These are phyloP conservation scores for Epinephelus moara DNA, from an alignment of 2,113 vertebrate species.

Conservation along the genomic window DNA sequence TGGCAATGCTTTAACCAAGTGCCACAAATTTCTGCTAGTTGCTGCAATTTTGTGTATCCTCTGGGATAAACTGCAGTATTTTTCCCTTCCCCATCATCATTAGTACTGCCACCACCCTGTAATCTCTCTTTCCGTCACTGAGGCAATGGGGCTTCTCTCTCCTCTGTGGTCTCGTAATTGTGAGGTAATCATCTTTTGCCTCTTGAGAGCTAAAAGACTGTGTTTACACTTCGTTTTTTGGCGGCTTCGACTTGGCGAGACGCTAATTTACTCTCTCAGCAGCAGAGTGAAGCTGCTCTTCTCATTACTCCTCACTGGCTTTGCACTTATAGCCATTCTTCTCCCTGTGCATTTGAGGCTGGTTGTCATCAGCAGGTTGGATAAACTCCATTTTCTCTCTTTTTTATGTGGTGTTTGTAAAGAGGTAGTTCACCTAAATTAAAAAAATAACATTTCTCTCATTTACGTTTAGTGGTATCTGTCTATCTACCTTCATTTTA, in stretches of 20 bases:
- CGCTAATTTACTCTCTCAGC: constrained; percentile 70
- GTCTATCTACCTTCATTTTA: background rate
- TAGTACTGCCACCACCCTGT: constrained; percentile 64
- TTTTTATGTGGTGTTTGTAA: background rate
- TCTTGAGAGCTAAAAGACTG: constrained; percentile 76
- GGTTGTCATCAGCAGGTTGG: constrained; percentile 23
- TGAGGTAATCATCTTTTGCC: constrained; percentile 80
- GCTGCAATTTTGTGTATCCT: constrained; percentile 57
- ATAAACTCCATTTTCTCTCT: constrained; percentile 3
- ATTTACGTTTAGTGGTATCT: background rate
- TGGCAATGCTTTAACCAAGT: constrained; percentile 35
- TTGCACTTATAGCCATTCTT: constrained; percentile 20
- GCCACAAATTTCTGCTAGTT: constrained; percentile 56
- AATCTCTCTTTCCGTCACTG: constrained; percentile 76
- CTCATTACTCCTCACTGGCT: constrained; percentile 59
- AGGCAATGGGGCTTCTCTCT: constrained; percentile 72
- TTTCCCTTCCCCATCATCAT: constrained; percentile 72
- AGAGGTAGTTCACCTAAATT: background rate
- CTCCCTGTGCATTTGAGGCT: constrained; percentile 20
- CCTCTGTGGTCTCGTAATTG: constrained; percentile 75
- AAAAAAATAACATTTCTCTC: background rate
- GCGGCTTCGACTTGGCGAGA: constrained; percentile 66
- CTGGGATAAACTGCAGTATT: constrained; percentile 60
- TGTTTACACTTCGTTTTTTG: constrained; percentile 77
- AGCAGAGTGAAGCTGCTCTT: constrained; percentile 54